A percentile compares a stretch with the other conserved stretches of the same genome.
Evolutionary conservation across 1,140 invertebrate genomes (phyloP).

Genomic region (Mizuhopecten yessoensis): DNA sequence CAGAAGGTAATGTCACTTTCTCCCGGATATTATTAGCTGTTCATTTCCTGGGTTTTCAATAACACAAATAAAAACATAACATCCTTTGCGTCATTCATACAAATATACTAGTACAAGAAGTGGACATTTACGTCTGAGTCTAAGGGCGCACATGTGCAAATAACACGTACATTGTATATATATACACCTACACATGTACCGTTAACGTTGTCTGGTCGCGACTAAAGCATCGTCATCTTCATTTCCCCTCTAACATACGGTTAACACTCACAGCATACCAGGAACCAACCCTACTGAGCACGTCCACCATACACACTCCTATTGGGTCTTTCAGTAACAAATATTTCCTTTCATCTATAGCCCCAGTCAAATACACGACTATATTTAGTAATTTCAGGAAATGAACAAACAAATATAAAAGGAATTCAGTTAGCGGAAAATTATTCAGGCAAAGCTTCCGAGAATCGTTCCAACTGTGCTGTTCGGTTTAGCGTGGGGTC

Average conservation of each 20-base stretch:
- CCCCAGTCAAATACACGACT: background rate
- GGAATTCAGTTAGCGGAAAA: background rate
- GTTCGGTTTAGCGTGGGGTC: background rate
- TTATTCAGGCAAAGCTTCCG: background rate
- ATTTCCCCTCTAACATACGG: background rate
- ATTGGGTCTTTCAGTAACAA: background rate
- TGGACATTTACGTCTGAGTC: too few species aligned
- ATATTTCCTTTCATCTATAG: background rate
- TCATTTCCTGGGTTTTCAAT: background rate
- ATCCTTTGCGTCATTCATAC: background rate
- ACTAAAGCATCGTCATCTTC: constrained; percentile 18
- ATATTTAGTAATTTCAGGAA: background rate
- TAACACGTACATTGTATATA: background rate
- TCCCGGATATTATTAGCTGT: background rate
- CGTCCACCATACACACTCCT: background rate
- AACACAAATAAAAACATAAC: background rate
- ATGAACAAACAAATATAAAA: background rate
- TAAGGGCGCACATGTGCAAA: too few species aligned
- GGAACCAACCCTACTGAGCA: background rate
- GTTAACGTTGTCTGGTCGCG: background rate
- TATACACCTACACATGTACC: background rate
- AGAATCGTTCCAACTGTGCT: background rate
- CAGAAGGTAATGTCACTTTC: background rate
- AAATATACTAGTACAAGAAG: background rate
- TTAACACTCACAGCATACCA: background rate